phyloP scores from a whole-genome alignment of 2,888 invertebrate genomes.

The Halictus quadricinctus region DNA sequence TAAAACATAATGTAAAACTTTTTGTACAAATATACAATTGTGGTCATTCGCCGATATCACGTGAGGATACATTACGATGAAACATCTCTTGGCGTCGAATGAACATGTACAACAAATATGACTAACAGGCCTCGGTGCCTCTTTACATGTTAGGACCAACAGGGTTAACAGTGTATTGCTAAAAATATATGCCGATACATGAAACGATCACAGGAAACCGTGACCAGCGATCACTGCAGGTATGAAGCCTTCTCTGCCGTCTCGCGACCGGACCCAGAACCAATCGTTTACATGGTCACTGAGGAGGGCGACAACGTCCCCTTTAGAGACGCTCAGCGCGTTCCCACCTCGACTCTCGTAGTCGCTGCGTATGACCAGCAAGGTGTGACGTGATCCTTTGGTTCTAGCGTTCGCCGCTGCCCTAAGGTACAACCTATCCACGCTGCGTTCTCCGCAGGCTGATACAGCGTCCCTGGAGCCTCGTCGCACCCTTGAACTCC shows the following conservation, averaged over 20 bases:
- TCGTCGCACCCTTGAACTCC: conserved; percentile 71
- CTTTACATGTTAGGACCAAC: conserved; percentile 1
- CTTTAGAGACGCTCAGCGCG: conserved; percentile 87
- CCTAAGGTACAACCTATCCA: conserved; percentile 88
- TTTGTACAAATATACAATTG: conserved; percentile 69
- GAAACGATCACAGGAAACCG: conserved; percentile 86
- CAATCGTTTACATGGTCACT: conserved; percentile 87
- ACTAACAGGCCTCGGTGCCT: background rate
- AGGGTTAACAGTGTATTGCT: conserved; percentile 10
- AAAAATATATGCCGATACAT: background rate
- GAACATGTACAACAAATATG: conserved; percentile 1
- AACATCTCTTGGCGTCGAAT: conserved; percentile 7
- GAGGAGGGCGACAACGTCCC: conserved; percentile 90
- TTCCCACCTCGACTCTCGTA: conserved; percentile 85
- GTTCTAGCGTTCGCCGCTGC: conserved; percentile 84
- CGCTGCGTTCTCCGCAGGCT: conserved; percentile 88
- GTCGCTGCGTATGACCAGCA: conserved; percentile 88
- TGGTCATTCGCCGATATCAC: conserved; percentile 23
- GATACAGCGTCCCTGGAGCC: conserved; percentile 80
- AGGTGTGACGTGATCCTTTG: conserved; percentile 85
- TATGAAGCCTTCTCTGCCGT: conserved; percentile 89
- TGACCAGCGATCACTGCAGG: conserved; percentile 91
- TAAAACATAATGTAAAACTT: conserved; percentile 51
- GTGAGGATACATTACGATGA: background rate
- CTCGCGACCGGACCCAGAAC: conserved; percentile 89